Evolutionary conservation across 2,113 vertebrate species (phyloP), one percentile per base, ranked within the genome.

Genomic region (Sphaerodactylus townsendi): DNA sequence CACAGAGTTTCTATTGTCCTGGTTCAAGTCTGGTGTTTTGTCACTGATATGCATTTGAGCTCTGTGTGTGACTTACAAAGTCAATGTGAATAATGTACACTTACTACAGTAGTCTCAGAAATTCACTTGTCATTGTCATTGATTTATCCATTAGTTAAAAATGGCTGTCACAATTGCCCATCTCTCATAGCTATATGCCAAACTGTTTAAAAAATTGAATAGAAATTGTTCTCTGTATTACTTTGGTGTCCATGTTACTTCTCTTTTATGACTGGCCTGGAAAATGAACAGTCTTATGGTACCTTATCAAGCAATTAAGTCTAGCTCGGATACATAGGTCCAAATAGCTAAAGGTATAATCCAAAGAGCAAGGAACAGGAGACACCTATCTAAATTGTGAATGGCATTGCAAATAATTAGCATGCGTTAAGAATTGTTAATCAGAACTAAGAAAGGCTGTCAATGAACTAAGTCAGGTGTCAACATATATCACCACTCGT

Each of bases 401-500:
- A 21, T 83, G 79, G 37, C 70, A 82, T 84, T 90, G 77, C 83
- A 83, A 83, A 48, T 74, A 87, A 87, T 91, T 93, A 91, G 86
- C 3, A 66, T 75, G 56, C 62, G 66, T 50, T 30, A 91, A 73
- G 75, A 87, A 33, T 21, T 77, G 84, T 83, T 90, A 69, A 89
- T 90, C 92, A 93, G 44, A 65, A 91, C 84, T 81, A 87, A 92
- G 85, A 84, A 78, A 79, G 89, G 73, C 80, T 80, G 84, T 87
- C 0, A 13, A 64, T 83, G 86, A 83, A 86, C 77, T 84, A n/a
- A 82, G 85, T 53, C 86, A 91, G 90, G 75, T 93, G 88, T 68
- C 87, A 86, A 84, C 89, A 88, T 92, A 88, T 77, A 41, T 88
- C 85, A 82, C 72, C 85, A 79, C 75, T 86, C 70, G 74, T 89